Evolutionary conservation across 2,888 invertebrate genomes (phyloP).

Genomic region (Deilephila porcellus): DNA sequence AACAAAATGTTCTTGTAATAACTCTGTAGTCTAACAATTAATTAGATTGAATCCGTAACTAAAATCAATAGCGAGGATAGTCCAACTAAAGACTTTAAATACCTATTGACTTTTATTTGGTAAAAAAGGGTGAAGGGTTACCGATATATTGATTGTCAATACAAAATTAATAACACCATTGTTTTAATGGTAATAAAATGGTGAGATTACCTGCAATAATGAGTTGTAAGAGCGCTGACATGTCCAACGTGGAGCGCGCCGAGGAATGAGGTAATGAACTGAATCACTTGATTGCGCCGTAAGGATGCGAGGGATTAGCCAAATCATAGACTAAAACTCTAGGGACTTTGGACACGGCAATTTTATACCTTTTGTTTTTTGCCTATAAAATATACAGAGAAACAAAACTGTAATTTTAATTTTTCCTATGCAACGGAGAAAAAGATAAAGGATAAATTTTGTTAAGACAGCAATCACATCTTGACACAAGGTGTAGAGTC

Average conservation of each 20-base stretch:
- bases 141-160: not conserved
- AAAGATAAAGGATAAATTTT: no score
- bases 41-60: no score
- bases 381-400: not conserved
- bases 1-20: no score
- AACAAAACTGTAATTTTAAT: no score
- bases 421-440: no score
- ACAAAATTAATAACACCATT: not conserved
- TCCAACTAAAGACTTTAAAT: no score
- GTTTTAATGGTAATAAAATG: conserved; percentile 24
- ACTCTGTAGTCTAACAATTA: no score
- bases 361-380: not conserved
- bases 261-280: conserved; percentile 63
- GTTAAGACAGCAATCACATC: no score
- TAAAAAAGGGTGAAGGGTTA: no score
- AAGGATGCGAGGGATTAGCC: conserved; percentile 57
- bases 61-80: no score
- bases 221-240: conserved; percentile 53
- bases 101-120: no score
- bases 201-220: conserved; percentile 58
- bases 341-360: conserved; percentile 50
- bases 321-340: conserved; percentile 43
- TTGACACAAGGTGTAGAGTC: no score
- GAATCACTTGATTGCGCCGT: conserved; percentile 66
- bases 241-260: conserved; percentile 49